phyloP scores from a whole-genome alignment of 2,888 invertebrate genomes.

The Xestia rhomboidea region DNA sequence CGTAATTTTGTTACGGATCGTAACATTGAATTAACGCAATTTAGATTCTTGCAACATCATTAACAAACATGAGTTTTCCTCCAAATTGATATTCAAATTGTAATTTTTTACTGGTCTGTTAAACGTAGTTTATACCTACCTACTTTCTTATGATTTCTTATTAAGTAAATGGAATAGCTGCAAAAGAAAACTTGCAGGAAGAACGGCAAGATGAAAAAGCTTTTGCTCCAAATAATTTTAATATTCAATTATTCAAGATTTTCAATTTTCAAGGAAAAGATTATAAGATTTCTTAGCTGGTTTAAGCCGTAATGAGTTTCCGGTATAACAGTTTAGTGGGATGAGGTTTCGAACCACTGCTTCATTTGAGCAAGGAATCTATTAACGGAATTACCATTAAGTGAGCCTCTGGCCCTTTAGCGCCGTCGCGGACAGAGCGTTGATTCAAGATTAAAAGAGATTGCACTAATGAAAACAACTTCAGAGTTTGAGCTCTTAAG shows the following conservation, averaged over 20 bases:
- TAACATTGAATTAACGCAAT: slow-evolving; percentile 53
- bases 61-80: slow-evolving; percentile 27
- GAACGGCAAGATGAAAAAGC: slow-evolving; percentile 70
- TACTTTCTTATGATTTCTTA: slow-evolving; percentile 19
- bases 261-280: slow-evolving; percentile 86
- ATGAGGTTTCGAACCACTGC: slow-evolving; percentile 80
- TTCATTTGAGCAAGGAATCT: slow-evolving; percentile 78
- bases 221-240: slow-evolving; percentile 79
- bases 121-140: background rate
- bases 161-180: slow-evolving; percentile 43
- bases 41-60: slow-evolving; percentile 30
- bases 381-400: slow-evolving; percentile 77
- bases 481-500: slow-evolving; percentile 47
- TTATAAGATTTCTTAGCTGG: slow-evolving; percentile 88
- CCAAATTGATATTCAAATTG: slow-evolving; percentile 29
- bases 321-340: slow-evolving; percentile 85
- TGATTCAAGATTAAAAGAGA: slow-evolving; percentile 67
- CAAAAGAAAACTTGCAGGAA: slow-evolving; percentile 58
- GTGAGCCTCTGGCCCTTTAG: slow-evolving; percentile 65
- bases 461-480: slow-evolving; percentile 65
- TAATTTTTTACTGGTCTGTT: background rate
- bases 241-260: slow-evolving; percentile 88
- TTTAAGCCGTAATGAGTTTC: slow-evolving; percentile 88
- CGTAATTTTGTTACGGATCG: slow-evolving; percentile 61
- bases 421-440: slow-evolving; percentile 54